Evolutionary conservation across 2,888 invertebrate species (phyloP).

Genomic region (Enoplolaimus lenunculus): DNA sequence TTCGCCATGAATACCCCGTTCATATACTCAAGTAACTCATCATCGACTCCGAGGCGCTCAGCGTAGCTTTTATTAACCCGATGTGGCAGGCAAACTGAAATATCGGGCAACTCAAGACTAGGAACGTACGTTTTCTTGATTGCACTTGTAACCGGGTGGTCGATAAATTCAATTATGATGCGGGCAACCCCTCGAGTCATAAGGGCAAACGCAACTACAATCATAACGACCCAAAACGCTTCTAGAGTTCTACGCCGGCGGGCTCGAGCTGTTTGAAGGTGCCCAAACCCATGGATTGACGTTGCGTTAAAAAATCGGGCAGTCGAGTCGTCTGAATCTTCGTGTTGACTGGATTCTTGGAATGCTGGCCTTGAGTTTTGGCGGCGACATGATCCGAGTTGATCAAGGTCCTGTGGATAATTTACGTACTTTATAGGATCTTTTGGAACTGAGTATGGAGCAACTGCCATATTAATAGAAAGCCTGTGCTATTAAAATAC

Average conservation of each 20-base stretch:
- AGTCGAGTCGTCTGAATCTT: no score
- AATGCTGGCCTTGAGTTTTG: no score
- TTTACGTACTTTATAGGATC: no score
- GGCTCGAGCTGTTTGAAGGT: neutral
- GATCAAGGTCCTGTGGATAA: no score
- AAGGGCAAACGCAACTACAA: neutral
- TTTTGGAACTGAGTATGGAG: no score
- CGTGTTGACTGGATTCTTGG: no score
- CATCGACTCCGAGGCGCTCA: neutral
- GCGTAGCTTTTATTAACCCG: neutral
- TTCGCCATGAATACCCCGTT: neutral
- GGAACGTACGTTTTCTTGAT: neutral
- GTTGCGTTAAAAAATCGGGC: no score
- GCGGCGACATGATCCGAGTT: no score
- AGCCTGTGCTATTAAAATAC: no score
- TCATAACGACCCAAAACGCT: neutral
- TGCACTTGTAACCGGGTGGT: neutral
- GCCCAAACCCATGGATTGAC: neutral
- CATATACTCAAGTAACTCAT: neutral
- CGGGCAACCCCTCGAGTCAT: neutral
- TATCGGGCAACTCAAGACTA: neutral
- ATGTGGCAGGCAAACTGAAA: neutral
- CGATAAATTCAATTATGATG: neutral
- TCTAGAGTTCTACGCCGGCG: neutral
- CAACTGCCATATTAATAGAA: no score